phyloP scores from a whole-genome alignment of 2,113 vertebrate species.

The Pseudorhombus dupliciocellatus region DNA sequence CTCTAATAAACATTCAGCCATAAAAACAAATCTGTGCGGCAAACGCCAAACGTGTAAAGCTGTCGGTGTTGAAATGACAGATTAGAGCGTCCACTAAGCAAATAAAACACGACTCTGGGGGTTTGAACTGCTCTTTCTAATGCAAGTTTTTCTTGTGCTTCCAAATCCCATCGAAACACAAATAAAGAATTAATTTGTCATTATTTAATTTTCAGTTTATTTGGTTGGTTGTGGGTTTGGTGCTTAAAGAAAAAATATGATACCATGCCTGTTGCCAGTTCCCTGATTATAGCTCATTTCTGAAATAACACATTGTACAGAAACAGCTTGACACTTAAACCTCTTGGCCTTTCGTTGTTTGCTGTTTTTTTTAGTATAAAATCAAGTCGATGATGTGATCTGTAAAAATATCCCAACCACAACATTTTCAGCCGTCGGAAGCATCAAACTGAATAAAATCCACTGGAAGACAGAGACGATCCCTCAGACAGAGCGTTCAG shows the following conservation, averaged over 20 bases:
- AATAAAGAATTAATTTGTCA: constrained; percentile 16
- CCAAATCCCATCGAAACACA: constrained; percentile 34
- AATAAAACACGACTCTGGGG: constrained; percentile 38
- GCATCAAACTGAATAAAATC: constrained; percentile 30
- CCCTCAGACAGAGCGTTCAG: constrained; percentile 31
- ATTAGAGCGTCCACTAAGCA: constrained; percentile 39
- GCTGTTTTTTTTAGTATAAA: background rate
- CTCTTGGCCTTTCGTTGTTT: background rate
- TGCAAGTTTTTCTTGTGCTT: background rate
- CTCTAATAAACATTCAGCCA: constrained; percentile 57
- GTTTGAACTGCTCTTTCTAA: constrained; percentile 26
- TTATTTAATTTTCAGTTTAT: constrained; percentile 8
- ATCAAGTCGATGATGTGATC: constrained; percentile 5
- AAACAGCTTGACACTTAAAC: background rate
- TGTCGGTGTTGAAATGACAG: constrained; percentile 44
- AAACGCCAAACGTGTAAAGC: constrained; percentile 48
- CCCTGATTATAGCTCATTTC: constrained; percentile 19
- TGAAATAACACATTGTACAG: constrained; percentile 21
- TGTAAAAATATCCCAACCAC: constrained; percentile 6
- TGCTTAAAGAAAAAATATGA: background rate
- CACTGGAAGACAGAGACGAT: constrained; percentile 21
- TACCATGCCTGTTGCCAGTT: background rate
- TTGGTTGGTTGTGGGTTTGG: background rate
- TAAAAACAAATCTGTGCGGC: constrained; percentile 31
- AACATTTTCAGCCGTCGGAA: constrained; percentile 25